These are phyloP conservation scores for Elaphurus davidianus DNA, from an alignment of 2,113 vertebrate genomes.

Conservation along the genomic window DNA sequence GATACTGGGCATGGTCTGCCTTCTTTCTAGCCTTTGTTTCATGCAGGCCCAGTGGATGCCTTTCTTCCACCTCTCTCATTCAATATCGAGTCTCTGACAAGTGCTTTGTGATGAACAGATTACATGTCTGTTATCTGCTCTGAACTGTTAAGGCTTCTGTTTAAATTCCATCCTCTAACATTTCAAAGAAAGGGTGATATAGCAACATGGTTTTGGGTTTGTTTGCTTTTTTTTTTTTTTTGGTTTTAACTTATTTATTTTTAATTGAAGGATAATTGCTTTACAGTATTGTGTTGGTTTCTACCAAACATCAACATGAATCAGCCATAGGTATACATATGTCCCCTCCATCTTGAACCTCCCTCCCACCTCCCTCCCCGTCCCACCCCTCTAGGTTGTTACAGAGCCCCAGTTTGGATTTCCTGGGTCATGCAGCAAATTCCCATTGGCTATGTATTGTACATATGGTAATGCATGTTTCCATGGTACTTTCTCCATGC, in stretches of 20 bases:
- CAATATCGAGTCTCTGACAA: neutral
- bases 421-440: neutral
- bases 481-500: neutral
- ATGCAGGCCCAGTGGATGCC: neutral
- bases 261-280: neutral
- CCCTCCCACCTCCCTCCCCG: neutral
- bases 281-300: neutral
- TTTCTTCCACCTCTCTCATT: neutral
- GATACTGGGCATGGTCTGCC: neutral
- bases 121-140: neutral
- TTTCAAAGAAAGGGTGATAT: neutral
- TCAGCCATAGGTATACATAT: neutral
- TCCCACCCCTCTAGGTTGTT: neutral
- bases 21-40: constrained; percentile 4
- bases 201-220: neutral
- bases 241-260: neutral
- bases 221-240: neutral
- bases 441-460: neutral
- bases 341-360: neutral
- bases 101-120: neutral
- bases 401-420: neutral
- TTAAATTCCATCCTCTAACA: neutral
- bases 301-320: neutral
- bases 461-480: neutral
- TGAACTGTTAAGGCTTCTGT: neutral